Evolutionary conservation across 2,888 invertebrate species (phyloP), one percentile per base, ranked within the genome.

Genomic region (Sympetrum striolatum): DNA sequence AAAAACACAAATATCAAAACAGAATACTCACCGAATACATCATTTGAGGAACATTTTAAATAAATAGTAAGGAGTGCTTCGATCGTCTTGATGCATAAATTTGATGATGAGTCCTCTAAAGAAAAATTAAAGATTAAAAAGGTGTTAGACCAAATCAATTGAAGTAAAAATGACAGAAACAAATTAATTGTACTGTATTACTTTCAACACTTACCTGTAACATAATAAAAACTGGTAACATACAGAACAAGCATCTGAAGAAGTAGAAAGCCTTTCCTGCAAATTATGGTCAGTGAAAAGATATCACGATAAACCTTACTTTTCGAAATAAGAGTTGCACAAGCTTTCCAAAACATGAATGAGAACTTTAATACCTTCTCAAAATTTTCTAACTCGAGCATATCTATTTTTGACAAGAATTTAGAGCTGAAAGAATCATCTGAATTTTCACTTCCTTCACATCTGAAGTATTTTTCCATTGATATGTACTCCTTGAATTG

Each of bases 281-380:
- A 93, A 92, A 94, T 93, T 0, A 92, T 90, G 93, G 94, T 94
- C 37, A 93, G 92, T 25, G 94, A 94, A 90, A 95, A 93, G 92
- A 94, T 93, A 92, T 93, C 92, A 1, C 96, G 93, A 92, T 96
- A 95, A 93, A 94, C 93, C 0, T 96, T 95, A 91, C 95, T 95
- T 93, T 94, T 95, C 90, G 48, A 31, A 25, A 95, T 95, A 81
- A 96, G 92, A 12, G 93, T 93, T 6, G 95, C 95, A 92, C 95
- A 95, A 2, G 94, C 94, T 92, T 94, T 94, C 95, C 95, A 95
- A 91, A 95, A 95, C 79, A 94, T 94, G 91, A 93, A 81, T 14
- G 82, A 82, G 39, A 44, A 81, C 44, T 81, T 60, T 12, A 81
- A 73, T 44, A 22, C 58, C n/a, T 15, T 86, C 37, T 60, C 37